Conservation (phyloP, 2,888 invertebrate genomes). For the Chaetoderma sp. region DNA sequence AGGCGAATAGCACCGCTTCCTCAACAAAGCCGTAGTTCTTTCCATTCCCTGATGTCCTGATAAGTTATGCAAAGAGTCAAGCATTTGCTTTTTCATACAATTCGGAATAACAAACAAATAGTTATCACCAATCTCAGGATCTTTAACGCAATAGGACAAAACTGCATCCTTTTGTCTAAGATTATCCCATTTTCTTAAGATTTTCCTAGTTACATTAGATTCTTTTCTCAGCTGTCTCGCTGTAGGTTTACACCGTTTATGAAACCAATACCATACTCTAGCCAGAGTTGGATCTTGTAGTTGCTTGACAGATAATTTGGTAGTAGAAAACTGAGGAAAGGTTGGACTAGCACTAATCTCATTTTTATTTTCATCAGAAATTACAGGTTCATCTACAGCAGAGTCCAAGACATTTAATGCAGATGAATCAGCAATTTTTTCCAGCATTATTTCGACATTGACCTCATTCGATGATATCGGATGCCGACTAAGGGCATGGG, state of each 20-base stretch:
- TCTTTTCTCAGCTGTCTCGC: neutral
- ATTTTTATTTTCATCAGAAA: too few relatives aligned
- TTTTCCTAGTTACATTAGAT: neutral
- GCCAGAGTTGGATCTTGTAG: too few relatives aligned
- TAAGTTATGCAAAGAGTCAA: neutral
- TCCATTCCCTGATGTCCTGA: constrained; percentile 12
- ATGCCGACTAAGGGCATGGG: too few relatives aligned
- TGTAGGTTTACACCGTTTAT: neutral
- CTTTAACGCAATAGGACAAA: neutral
- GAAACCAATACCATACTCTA: too few relatives aligned
- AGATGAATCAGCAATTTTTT: too few relatives aligned
- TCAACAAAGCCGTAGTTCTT: neutral
- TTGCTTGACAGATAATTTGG: too few relatives aligned
- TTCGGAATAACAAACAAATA: neutral
- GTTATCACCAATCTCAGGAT: neutral
- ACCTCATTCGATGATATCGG: too few relatives aligned
- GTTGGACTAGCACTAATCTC: too few relatives aligned
- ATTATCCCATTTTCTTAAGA: constrained; percentile 5
- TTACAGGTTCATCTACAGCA: too few relatives aligned
- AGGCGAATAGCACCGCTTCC: constrained; percentile 3
- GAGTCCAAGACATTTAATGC: too few relatives aligned
- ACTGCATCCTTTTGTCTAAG: neutral
- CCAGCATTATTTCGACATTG: too few relatives aligned
- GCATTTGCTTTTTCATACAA: neutral
- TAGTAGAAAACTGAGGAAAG: too few relatives aligned